These are phyloP conservation scores for Epizoanthus illoricatus DNA, from an alignment of 92 coral and sea anemone genomes.

Conservation along the genomic window DNA sequence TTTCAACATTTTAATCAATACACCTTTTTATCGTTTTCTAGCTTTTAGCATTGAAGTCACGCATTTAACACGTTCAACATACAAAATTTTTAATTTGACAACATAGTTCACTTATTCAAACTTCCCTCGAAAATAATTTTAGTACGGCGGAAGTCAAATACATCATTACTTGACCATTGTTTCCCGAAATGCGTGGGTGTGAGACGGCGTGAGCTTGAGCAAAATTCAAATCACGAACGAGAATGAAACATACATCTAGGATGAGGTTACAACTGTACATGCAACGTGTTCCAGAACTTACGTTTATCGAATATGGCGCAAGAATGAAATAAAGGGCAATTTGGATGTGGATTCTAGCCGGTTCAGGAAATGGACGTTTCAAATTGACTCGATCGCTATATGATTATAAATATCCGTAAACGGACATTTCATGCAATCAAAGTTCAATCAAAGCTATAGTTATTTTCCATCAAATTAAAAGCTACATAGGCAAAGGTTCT, in stretches of 20 bases:
- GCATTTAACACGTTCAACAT: too few relatives aligned
- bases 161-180: conserved; percentile 3
- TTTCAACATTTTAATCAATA: too few relatives aligned
- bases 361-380: conserved; percentile 15
- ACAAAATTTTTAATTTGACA: too few relatives aligned
- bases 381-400: neutral
- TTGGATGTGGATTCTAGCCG: neutral
- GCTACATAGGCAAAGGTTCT: neutral
- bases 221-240: conserved; percentile 12
- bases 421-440: too few relatives aligned
- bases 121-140: conserved; percentile 41
- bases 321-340: neutral
- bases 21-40: too few relatives aligned
- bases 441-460: neutral
- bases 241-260: neutral
- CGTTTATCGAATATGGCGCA: neutral
- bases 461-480: neutral
- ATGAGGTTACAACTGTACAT: neutral
- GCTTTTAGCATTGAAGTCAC: too few relatives aligned
- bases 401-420: too few relatives aligned
- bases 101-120: conserved; percentile 10
- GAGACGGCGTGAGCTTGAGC: neutral
- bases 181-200: neutral
- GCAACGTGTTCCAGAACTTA: too few relatives aligned
- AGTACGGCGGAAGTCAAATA: conserved; percentile 3